A percentile compares a stretch with the other conserved stretches of the same genome.
These are phyloP conservation scores for Oncorhynchus nerka DNA, from an alignment of 2,113 vertebrate genomes.

Conservation along the genomic window DNA sequence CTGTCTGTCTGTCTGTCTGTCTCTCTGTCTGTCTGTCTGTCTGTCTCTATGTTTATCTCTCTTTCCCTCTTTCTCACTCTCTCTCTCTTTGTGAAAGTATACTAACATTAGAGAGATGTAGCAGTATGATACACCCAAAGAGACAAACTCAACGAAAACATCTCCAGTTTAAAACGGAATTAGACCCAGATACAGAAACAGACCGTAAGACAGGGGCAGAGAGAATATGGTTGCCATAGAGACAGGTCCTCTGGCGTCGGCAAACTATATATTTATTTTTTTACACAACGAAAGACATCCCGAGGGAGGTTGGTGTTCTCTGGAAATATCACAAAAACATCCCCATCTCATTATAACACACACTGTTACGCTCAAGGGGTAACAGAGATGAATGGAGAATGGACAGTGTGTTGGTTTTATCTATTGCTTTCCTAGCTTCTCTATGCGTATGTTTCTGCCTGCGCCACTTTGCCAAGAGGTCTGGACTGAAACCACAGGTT, in stretches of 20 bases:
- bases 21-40: too few species aligned
- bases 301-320: constrained; percentile 2
- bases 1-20: too few species aligned
- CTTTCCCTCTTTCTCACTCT: not conserved
- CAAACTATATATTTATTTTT: constrained; percentile 3
- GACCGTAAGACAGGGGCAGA: not conserved
- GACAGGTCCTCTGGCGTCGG: constrained; percentile 29
- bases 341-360: constrained; percentile 34
- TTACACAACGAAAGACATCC: constrained; percentile 8
- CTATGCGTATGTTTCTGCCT: too few species aligned
- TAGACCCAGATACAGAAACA: too few species aligned
- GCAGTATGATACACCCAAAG: not conserved
- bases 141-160: not conserved
- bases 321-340: constrained; percentile 25
- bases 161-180: constrained; percentile 5
- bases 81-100: not conserved
- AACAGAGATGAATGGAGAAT: too few species aligned
- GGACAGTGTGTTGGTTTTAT: too few species aligned
- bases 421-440: too few species aligned
- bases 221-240: constrained; percentile 38
- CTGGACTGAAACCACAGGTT: too few species aligned
- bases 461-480: too few species aligned
- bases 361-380: not conserved
- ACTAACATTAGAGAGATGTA: not conserved
- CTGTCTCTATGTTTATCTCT: too few species aligned